A percentile compares a stretch with the other conserved stretches of the same genome.
Conservation (phyloP, 1,140 invertebrate genomes). For the Drosophila sp. region DNA sequence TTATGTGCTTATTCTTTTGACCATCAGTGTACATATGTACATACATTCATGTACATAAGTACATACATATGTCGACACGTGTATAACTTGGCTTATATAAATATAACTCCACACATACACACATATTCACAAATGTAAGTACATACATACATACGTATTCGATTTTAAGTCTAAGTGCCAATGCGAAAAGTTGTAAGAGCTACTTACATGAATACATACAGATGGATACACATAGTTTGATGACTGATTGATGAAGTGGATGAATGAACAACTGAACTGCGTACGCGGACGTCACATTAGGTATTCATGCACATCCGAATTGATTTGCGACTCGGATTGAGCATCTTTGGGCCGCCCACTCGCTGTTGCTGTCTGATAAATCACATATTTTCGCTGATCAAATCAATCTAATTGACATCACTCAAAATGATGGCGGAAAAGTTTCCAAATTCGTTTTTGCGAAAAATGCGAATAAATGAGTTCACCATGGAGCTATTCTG, state of each 20-base stretch:
- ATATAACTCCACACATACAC: too few species aligned
- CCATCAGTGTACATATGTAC: too few species aligned
- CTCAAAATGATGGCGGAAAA: constrained; percentile 83
- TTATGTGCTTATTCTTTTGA: too few species aligned
- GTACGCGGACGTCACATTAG: constrained; percentile 60
- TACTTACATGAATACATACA: constrained; percentile 18
- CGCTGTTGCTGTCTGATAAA: constrained; percentile 79
- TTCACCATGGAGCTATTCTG: constrained; percentile 42
- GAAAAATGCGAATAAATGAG: constrained; percentile 75
- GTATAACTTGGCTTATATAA: too few species aligned
- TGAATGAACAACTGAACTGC: constrained; percentile 53
- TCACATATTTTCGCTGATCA: constrained; percentile 83
- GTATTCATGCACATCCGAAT: constrained; percentile 65
- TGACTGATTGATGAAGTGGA: constrained; percentile 77
- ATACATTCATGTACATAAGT: too few species aligned
- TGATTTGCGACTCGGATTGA: constrained; percentile 15
- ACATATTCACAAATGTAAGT: neutral
- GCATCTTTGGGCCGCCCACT: constrained; percentile 65
- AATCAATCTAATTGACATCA: constrained; percentile 83
- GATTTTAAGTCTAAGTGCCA: neutral
- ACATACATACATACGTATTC: neutral
- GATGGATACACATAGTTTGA: constrained; percentile 49
- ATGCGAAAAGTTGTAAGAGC: neutral
- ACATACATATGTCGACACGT: too few species aligned
- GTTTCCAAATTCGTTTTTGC: constrained; percentile 76